phyloP scores from a whole-genome alignment of 1,140 invertebrate species.

The Brachystomella parvula region DNA sequence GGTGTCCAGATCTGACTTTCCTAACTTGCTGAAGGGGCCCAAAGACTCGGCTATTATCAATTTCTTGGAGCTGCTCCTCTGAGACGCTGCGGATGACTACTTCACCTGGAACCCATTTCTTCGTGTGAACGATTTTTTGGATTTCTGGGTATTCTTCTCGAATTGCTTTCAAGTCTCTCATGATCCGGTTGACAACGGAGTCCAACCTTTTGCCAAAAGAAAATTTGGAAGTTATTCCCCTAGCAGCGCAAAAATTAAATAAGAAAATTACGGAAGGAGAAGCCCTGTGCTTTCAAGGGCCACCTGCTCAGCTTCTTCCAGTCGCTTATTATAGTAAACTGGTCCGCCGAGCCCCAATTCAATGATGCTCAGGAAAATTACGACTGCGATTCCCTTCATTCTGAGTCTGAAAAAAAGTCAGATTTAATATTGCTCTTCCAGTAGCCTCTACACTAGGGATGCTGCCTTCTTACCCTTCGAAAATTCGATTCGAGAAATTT shows the following conservation, averaged over 20 bases:
- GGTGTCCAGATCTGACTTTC: background rate
- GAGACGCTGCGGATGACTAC: background rate
- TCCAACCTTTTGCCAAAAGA: no score
- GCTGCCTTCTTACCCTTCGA: no score
- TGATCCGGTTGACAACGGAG: background rate
- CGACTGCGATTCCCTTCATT: background rate
- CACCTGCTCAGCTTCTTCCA: constrained; percentile 7
- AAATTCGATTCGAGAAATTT: no score
- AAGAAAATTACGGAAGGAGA: background rate
- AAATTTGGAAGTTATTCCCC: no score
- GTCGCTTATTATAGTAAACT: constrained; percentile 1
- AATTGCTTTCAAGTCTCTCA: constrained; percentile 14
- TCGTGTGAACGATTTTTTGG: background rate
- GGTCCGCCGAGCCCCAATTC: background rate
- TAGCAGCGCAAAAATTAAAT: no score
- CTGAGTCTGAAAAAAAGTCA: background rate
- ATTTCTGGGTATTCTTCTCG: background rate
- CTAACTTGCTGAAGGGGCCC: constrained; percentile 6
- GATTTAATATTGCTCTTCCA: no score
- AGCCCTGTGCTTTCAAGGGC: constrained; percentile 5
- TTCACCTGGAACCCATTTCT: constrained; percentile 14
- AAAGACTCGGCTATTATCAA: constrained; percentile 2
- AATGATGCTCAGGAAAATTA: background rate
- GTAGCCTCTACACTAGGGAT: no score
- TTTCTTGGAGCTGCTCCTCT: background rate